These are phyloP conservation scores for Plotosus lineatus DNA, from an alignment of 2,113 vertebrate species.

Conservation along the genomic window DNA sequence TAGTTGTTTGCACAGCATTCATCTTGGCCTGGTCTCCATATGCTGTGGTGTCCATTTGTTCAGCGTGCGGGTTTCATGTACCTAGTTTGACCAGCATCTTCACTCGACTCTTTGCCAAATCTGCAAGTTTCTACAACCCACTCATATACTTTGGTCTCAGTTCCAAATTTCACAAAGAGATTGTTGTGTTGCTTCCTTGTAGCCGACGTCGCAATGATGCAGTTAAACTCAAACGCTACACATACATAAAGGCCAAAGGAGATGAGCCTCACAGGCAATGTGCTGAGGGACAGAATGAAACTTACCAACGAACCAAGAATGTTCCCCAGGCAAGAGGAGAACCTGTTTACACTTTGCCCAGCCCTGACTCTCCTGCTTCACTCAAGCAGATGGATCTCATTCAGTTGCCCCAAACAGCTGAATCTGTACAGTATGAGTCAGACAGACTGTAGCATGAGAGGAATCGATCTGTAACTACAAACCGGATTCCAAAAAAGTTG, in stretches of 20 bases:
- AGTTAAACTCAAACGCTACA: constrained; percentile 74
- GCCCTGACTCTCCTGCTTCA: constrained; percentile 64
- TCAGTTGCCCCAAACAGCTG: constrained; percentile 57
- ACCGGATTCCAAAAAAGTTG: too few species aligned
- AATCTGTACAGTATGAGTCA: constrained; percentile 73
- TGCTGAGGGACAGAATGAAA: constrained; percentile 30
- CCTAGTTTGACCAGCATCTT: constrained; percentile 75
- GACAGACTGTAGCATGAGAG: constrained; percentile 68
- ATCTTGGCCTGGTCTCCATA: constrained; percentile 73
- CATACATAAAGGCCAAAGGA: constrained; percentile 66
- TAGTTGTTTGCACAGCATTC: constrained; percentile 74
- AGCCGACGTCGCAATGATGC: constrained; percentile 66
- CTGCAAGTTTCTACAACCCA: constrained; percentile 83
- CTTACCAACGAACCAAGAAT: constrained; percentile 31
- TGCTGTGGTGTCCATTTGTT: constrained; percentile 76
- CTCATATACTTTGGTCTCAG: constrained; percentile 86
- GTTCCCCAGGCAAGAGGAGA: constrained; percentile 48
- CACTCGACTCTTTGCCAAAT: constrained; percentile 76
- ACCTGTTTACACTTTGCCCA: constrained; percentile 46
- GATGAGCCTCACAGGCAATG: constrained; percentile 46
- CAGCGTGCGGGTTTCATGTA: constrained; percentile 68
- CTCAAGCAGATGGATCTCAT: constrained; percentile 64
- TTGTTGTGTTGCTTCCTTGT: constrained; percentile 71
- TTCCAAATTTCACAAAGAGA: constrained; percentile 79
- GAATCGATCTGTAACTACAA: background rate